Evolutionary conservation across 2,113 vertebrate species (phyloP).

Genomic region (Ptyas mucosa): DNA sequence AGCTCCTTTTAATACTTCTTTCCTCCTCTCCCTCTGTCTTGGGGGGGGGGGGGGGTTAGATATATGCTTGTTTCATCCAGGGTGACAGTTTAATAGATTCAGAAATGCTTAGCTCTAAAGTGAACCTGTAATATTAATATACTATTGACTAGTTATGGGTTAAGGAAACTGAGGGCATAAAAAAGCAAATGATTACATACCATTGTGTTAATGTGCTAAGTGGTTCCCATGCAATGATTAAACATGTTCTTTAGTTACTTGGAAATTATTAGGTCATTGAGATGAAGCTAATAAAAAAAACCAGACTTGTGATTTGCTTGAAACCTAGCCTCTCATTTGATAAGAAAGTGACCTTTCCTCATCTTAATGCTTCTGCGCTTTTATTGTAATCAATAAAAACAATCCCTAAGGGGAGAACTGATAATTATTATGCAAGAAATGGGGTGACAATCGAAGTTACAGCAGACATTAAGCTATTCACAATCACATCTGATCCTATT

Average conservation of each 20-base stretch:
- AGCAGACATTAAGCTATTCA: neutral
- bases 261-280: constrained; percentile 65
- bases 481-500: neutral
- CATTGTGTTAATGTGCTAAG: constrained; percentile 64
- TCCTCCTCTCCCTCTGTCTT: constrained; percentile 45
- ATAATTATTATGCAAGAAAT: neutral
- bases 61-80: constrained; percentile 68
- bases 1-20: constrained; percentile 63
- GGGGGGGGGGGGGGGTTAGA: constrained; percentile 64
- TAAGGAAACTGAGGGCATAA: constrained; percentile 61
- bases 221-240: constrained; percentile 58
- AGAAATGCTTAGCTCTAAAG: constrained; percentile 71
- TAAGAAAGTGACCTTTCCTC: constrained; percentile 39
- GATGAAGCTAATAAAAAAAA: constrained; percentile 66
- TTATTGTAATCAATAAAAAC: constrained; percentile 6
- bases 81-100: constrained; percentile 80
- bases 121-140: constrained; percentile 78
- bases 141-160: constrained; percentile 75
- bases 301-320: constrained; percentile 25
- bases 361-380: constrained; percentile 30
- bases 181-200: constrained; percentile 66
- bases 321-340: constrained; percentile 32
- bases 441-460: neutral
- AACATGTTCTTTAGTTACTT: constrained; percentile 67
- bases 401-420: neutral